Evolutionary conservation across 2,888 invertebrate genomes (phyloP), one percentile per base, ranked within the genome.

Genomic region (Thereva unica): DNA sequence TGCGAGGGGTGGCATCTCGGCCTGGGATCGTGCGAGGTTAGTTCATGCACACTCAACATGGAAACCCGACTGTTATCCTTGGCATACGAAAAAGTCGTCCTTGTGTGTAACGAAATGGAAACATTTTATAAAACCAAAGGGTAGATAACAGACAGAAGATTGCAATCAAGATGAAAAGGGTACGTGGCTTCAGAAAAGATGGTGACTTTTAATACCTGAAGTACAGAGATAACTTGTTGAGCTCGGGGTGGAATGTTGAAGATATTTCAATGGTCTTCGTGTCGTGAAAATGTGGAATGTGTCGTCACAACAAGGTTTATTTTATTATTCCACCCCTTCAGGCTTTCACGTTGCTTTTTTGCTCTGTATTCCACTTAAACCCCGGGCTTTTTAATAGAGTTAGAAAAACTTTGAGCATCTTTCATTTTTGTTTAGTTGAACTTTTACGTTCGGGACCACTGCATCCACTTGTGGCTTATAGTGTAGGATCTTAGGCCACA

Each of bases 201-300:
- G 50, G 49, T 9, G 8, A 61, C 49, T 61, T 61, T 50, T 61
- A 61, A 50, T 61, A 50, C 61, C 7, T 5, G 41, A 41, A 50
- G 61, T 41, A 61, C 50, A 61, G 40, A 23, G 23, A 50, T 50
- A 61, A 61, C 61, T 61, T 61, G 61, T 61, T 61, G 61, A 61
- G 50, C 61, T 61, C 9, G 5, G 61, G 61, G 41, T 50, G 50
- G 40, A 50, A 50, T 61, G 50, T 61, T 61, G 38, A 49, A 40
- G 50, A 61, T 40, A 49, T 41, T 61, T 47, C 34, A 47, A 9
- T 47, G 47, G 38, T 47, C 37, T 47, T 47, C 3, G 38, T n/a
- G 12, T 47, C 34, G 34, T 8, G 41, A 34, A 50, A 4, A 7
- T 6, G 40, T n/a, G 12, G 50, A 38, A 40, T 61, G 40, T 61